Evolutionary conservation across 92 coral and sea anemone species (phyloP).

Genomic region (Siderastrea radians): DNA sequence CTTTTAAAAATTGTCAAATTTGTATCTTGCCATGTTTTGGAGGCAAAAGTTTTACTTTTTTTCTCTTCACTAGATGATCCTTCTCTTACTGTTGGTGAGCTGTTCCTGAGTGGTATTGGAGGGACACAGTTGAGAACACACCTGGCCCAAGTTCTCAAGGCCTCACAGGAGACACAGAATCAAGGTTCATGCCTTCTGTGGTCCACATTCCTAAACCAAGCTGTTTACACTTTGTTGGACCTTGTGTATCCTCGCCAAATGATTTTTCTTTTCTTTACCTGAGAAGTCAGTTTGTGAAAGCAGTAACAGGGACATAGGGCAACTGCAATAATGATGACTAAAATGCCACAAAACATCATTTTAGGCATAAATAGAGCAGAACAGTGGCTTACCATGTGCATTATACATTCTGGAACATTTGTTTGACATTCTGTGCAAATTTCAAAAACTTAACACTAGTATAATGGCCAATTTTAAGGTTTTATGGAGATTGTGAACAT

Average conservation of each 20-base stretch:
- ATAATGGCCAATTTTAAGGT: too few relatives aligned
- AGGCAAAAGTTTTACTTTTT: not conserved
- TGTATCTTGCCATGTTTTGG: too few relatives aligned
- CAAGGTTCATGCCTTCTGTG: conserved; percentile 54
- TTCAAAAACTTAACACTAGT: too few relatives aligned
- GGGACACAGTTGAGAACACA: conserved; percentile 80
- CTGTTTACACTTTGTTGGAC: conserved; percentile 77
- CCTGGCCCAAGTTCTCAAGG: conserved; percentile 68
- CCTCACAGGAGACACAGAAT: conserved; percentile 66
- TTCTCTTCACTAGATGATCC: conserved; percentile 75
- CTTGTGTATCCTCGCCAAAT: conserved; percentile 87
- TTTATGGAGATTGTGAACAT: too few relatives aligned
- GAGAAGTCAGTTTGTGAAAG: not conserved
- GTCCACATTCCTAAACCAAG: conserved; percentile 81
- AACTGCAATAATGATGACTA: too few relatives aligned
- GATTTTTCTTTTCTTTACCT: not conserved
- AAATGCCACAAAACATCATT: too few relatives aligned
- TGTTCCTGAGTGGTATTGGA: conserved; percentile 85
- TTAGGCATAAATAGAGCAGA: too few relatives aligned
- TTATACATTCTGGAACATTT: too few relatives aligned
- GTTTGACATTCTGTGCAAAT: too few relatives aligned
- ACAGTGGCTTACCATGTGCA: too few relatives aligned
- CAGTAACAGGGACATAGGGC: too few relatives aligned
- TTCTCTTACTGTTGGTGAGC: conserved; percentile 80
- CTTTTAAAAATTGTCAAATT: too few relatives aligned